phyloP scores from a whole-genome alignment of 2,888 invertebrate species.

The Arge pagana region DNA sequence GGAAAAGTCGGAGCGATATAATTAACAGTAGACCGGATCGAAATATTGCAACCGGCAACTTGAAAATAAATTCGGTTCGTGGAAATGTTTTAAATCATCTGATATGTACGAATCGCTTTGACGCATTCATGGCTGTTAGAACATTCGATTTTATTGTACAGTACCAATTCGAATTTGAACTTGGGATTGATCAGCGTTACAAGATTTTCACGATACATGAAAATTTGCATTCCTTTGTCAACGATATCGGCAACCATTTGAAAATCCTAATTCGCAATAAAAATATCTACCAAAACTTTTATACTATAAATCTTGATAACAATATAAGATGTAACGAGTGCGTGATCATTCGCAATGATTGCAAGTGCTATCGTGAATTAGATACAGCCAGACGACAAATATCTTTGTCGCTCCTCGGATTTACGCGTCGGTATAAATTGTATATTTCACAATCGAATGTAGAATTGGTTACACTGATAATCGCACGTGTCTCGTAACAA shows the following conservation, averaged over 20 bases:
- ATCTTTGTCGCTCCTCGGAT: constrained; percentile 27
- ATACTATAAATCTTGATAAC: too few species aligned
- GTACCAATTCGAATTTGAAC: background rate
- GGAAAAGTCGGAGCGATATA: too few species aligned
- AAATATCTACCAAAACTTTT: constrained; percentile 6
- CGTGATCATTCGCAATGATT: background rate
- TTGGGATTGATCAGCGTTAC: background rate
- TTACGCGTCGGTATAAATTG: constrained; percentile 31
- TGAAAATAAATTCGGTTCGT: too few species aligned
- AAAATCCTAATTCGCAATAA: background rate
- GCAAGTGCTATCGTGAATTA: background rate
- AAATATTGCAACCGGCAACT: too few species aligned
- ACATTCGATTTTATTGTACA: too few species aligned
- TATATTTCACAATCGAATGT: constrained; percentile 34
- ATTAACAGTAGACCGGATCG: too few species aligned
- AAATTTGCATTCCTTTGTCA: background rate
- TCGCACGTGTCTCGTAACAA: constrained; percentile 30
- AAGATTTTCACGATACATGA: background rate
- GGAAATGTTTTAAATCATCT: too few species aligned
- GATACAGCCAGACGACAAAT: background rate
- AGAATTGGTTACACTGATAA: constrained; percentile 30
- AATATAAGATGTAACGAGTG: background rate
- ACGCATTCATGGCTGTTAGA: too few species aligned
- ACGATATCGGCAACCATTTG: background rate
- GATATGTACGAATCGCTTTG: too few species aligned